phyloP scores from a whole-genome alignment of 2,888 invertebrate genomes.

The Leucania comma region DNA sequence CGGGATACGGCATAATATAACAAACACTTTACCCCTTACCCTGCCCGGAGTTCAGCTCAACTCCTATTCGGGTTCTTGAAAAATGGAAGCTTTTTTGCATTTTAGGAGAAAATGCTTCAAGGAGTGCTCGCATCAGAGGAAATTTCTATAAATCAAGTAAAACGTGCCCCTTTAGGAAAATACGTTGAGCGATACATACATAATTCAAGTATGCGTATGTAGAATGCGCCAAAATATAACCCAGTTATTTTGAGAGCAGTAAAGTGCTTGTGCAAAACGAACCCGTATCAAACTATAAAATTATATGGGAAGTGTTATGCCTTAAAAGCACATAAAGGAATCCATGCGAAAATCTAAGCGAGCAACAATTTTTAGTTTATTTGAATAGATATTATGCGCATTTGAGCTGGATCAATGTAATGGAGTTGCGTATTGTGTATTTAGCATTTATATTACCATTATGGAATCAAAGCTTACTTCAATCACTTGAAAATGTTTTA shows the following conservation, averaged over 20 bases:
- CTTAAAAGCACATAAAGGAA: slow-evolving; percentile 38
- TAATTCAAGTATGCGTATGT: slow-evolving; percentile 38
- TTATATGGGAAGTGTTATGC: slow-evolving; percentile 52
- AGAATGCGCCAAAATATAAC: slow-evolving; percentile 35
- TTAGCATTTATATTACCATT: slow-evolving; percentile 23
- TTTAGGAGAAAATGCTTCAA: slow-evolving; percentile 48
- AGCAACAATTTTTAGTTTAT: slow-evolving; percentile 43
- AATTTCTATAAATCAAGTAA: slow-evolving; percentile 57
- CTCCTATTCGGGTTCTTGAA: slow-evolving; percentile 48
- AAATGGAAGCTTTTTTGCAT: slow-evolving; percentile 61
- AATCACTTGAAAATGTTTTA: slow-evolving; percentile 7
- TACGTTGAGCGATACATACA: slow-evolving; percentile 44
- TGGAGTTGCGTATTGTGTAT: slow-evolving; percentile 27
- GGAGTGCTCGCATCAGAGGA: slow-evolving; percentile 48
- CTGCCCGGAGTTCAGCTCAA: too few relatives aligned
- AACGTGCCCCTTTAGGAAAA: slow-evolving; percentile 54
- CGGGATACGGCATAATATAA: slow-evolving; percentile 45
- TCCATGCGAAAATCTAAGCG: slow-evolving; percentile 18
- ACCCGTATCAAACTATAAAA: slow-evolving; percentile 53
- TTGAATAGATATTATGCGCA: slow-evolving; percentile 28
- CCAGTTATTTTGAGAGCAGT: slow-evolving; percentile 41
- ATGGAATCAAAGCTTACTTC: slow-evolving; percentile 5
- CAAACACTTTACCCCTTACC: too few relatives aligned
- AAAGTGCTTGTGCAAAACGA: slow-evolving; percentile 34
- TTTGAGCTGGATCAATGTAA: slow-evolving; percentile 40